Evolutionary conservation across 53 echinoderm and acorn worm species (phyloP).

Genomic region (Temnopleurus reevesii): DNA sequence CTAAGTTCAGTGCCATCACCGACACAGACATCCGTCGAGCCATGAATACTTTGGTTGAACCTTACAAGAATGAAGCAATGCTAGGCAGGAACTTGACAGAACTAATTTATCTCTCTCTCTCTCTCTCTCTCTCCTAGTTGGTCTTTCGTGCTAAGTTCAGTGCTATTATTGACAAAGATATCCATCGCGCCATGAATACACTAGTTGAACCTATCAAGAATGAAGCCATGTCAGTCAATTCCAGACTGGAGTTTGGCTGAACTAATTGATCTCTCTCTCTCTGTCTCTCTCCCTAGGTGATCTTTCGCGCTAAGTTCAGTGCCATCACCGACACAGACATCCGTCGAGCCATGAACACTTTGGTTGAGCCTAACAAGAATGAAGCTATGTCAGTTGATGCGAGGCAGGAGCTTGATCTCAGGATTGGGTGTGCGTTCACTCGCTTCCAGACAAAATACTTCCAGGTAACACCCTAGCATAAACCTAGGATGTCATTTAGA

Average conservation of each 20-base stretch:
- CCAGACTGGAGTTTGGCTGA: conserved; percentile 80
- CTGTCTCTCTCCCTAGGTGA: conserved; percentile 42
- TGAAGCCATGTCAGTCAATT: conserved; percentile 90
- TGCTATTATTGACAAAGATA: conserved; percentile 95
- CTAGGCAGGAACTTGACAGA: conserved; percentile 79
- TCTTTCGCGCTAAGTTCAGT: conserved; percentile 94
- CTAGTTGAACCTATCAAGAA: conserved; percentile 94
- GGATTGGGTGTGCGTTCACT: conserved; percentile 97
- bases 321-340: conserved; percentile 98
- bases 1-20: conserved; percentile 91
- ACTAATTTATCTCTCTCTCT: background rate
- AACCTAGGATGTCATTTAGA: no score
- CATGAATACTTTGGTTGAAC: conserved; percentile 79
- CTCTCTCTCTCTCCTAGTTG: conserved; percentile 31
- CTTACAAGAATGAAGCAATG: conserved; percentile 81
- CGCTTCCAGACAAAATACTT: conserved; percentile 96
- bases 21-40: conserved; percentile 83
- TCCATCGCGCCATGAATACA: conserved; percentile 83
- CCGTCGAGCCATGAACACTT: conserved; percentile 80
- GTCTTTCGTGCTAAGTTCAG: conserved; percentile 95
- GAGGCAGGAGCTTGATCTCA: conserved; percentile 82
- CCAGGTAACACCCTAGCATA: conserved; percentile 62
- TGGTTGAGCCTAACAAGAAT: conserved; percentile 94
- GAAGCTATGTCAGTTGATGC: conserved; percentile 94
- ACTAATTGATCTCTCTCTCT: background rate